Conservation (phyloP, 2,888 invertebrate genomes). For the Chirona hameri region DNA sequence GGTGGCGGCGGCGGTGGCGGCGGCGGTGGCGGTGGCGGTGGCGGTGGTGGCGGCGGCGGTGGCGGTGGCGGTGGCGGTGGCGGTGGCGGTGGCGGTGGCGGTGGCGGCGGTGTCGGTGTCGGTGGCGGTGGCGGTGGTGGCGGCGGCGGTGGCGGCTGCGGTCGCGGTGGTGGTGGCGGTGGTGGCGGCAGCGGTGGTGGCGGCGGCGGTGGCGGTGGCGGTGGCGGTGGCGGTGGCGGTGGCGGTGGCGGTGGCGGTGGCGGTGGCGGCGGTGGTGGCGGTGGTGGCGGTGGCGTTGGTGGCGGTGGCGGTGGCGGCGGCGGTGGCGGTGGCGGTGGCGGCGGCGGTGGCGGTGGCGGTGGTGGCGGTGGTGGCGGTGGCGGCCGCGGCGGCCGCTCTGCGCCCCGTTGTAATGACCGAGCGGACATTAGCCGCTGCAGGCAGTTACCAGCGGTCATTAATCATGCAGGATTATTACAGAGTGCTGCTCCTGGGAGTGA, state of each 20-base stretch:
- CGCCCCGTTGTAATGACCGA: background rate
- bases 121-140: too few species aligned
- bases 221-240: too few species aligned
- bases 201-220: too few species aligned
- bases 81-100: background rate
- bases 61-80: background rate
- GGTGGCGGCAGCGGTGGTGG: too few species aligned
- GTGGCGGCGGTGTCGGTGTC: background rate
- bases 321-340: background rate
- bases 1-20: background rate
- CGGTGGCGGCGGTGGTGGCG: background rate
- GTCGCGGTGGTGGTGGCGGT: too few species aligned
- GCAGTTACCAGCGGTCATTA: background rate
- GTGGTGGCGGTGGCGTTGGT: background rate
- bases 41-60: background rate
- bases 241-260: too few species aligned
- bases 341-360: background rate
- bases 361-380: background rate
- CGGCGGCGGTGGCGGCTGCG: too few species aligned
- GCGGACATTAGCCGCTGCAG: background rate
- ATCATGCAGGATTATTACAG: slow-evolving; percentile 5
- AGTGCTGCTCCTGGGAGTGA: background rate
- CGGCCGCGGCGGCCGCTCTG: background rate
- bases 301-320: background rate
- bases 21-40: background rate